Evolutionary conservation across 2,888 invertebrate species (phyloP), one percentile per base, ranked within the genome.

Genomic region (Latheticus oryzae): DNA sequence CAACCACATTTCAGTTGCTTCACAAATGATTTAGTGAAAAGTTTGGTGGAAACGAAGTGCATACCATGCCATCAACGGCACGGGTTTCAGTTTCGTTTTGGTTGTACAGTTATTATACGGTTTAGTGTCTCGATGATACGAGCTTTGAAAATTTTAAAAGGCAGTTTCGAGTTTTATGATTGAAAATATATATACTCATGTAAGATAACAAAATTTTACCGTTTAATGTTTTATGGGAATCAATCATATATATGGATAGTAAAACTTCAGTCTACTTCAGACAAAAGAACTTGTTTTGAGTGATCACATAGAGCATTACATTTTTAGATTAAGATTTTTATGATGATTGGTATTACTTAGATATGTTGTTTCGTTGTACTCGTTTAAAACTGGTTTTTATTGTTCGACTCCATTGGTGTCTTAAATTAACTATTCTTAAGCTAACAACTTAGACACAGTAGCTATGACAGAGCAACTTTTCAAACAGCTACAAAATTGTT

Each of bases 301-400:
- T 53, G 58, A 61, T 57, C 60, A 61, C 66, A 66, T 67, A 67
- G 67, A 67, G 61, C 43, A 57, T 53, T 63, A 65, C 63, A 62
- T 60, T 47, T 57, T 45, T 60, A 66, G 68, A 70, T 66, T 68
- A 66, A 67, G 62, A 68, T 61, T 69, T 69, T 70, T 69, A 69
- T 62, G 67, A 58, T 67, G 68, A 66, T 68, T 60, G 62, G 55
- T 58, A 38, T 54, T 54, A 58, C 57, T 55, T 50, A 58, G 30
- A 30, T 33, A 19, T 33, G 24, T 51, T 35, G 24, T 47, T 56
- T 40, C 28, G 17, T 26, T 40, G 40, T 23, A 40, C 9, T 24
- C n/a, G n/a, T 19, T 21, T 28, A 50, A 26, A 28, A 19, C 33
- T 33, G 30, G 40, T 24, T 48, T 50, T 56, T 50, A 50, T 56